Evolutionary conservation across 2,888 invertebrate species (phyloP), one percentile per base, ranked within the genome.

Genomic region (Horisme vitalbata): DNA sequence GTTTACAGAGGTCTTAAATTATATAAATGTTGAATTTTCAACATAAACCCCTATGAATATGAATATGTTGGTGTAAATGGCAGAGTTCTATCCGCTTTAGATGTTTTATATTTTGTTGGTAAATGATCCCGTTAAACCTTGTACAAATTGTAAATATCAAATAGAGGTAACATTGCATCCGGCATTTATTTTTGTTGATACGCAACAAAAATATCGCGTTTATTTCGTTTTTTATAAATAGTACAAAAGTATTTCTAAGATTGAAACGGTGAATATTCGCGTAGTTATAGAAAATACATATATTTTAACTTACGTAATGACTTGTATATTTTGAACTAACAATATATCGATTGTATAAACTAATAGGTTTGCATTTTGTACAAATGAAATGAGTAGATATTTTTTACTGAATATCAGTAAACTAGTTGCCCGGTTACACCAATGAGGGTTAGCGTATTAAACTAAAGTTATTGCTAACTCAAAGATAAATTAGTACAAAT

Each of bases 171-270:
- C n/a, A 23, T 66, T 68, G 41, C 54, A 60, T 71, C 59, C 60
- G 58, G 59, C 75, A 62, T 73, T 75, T 72, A 67, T 68, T 67
- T 68, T 71, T 65, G 56, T 66, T 70, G 31, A 26, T 61, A 67
- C 51, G 55, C 64, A 31, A 43, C 56, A 57, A 62, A 59, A 58
- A n/a, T n/a, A 58, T 57, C 59, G 58, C 57, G 57, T 64, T 67
- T 67, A 57, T 63, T 71, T 68, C 65, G 68, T 69, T 70, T 76
- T 78, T 76, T 85, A 79, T 85, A 79, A 76, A 87, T 83, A 87
- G 87, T 87, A 87, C 87, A 87, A 87, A 87, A 80, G 67, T 81
- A 82, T 78, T 65, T 71, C 71, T 85, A 84, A 84, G 83, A 65
- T 65, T 65, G 55, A 45, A 57, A 63, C 11, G 23, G 63, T 62